phyloP scores from a whole-genome alignment of 2,888 invertebrate genomes.

The Colletes collaris region DNA sequence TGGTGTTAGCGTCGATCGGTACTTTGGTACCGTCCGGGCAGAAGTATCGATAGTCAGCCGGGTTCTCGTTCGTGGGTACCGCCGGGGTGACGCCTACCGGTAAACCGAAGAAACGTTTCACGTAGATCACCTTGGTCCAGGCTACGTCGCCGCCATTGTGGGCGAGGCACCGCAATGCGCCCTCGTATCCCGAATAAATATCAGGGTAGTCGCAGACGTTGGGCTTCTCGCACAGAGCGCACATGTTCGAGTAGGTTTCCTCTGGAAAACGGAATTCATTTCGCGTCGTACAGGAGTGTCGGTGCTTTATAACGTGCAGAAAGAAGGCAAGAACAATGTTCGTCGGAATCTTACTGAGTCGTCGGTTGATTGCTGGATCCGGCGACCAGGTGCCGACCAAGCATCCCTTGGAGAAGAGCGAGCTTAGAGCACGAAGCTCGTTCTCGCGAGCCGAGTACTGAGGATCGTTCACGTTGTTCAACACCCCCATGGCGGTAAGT shows the following conservation, averaged over 20 bases:
- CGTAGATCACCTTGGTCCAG: conserved; percentile 92
- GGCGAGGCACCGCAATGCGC: conserved; percentile 92
- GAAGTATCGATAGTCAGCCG: conserved; percentile 89
- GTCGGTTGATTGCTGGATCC: conserved; percentile 88
- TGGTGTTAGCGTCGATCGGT: conserved; percentile 86
- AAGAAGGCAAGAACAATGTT: too few species aligned
- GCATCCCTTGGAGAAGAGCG: conserved; percentile 92
- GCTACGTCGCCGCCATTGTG: conserved; percentile 93
- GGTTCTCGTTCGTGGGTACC: conserved; percentile 86
- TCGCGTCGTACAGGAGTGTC: too few species aligned
- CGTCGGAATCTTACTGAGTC: conserved; percentile 86
- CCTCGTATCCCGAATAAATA: conserved; percentile 93
- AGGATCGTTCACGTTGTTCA: conserved; percentile 88
- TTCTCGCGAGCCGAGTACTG: conserved; percentile 90
- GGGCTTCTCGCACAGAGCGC: conserved; percentile 91
- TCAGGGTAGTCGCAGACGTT: conserved; percentile 92
- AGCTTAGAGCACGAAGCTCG: conserved; percentile 91
- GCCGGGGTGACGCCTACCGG: conserved; percentile 86
- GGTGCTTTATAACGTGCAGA: too few species aligned
- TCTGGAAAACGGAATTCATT: conserved; percentile 83
- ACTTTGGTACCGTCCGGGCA: conserved; percentile 91
- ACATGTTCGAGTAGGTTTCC: conserved; percentile 90
- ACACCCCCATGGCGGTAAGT: conserved; percentile 88
- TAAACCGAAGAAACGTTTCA: conserved; percentile 91
- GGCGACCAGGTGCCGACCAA: conserved; percentile 93